Conservation (phyloP, 2,888 invertebrate species). For the Cerceris rybyensis region DNA sequence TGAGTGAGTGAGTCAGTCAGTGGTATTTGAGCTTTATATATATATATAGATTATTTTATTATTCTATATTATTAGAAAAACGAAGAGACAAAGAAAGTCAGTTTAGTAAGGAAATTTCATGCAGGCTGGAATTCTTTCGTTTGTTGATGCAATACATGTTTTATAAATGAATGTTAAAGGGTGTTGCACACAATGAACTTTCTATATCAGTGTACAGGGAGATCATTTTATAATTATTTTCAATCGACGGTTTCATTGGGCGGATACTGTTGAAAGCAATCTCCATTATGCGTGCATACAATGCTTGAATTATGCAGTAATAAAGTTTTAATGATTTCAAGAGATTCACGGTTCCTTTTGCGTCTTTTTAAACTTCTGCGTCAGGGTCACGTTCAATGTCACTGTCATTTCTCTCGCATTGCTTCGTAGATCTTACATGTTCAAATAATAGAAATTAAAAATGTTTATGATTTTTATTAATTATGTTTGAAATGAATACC, state of each 20-base stretch:
- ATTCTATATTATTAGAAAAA: too few species aligned
- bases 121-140: neutral
- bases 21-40: too few species aligned
- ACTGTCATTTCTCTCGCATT: constrained; percentile 3
- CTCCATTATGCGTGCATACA: constrained; percentile 56
- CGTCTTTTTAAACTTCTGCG: constrained; percentile 17
- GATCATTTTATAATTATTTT: constrained; percentile 62
- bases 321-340: constrained; percentile 57
- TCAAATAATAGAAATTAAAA: neutral
- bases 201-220: constrained; percentile 56
- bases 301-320: constrained; percentile 58
- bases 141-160: neutral
- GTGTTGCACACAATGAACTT: constrained; percentile 56
- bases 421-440: neutral
- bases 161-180: constrained; percentile 28
- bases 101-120: neutral
- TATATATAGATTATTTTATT: too few species aligned
- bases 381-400: constrained; percentile 9
- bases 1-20: too few species aligned
- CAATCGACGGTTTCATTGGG: constrained; percentile 59
- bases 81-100: neutral
- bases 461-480: neutral
- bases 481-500: too few species aligned
- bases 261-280: constrained; percentile 54
- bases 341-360: constrained; percentile 52